These are phyloP conservation scores for Eupithecia inturbata DNA, from an alignment of 2,888 invertebrate genomes.

Conservation along the genomic window DNA sequence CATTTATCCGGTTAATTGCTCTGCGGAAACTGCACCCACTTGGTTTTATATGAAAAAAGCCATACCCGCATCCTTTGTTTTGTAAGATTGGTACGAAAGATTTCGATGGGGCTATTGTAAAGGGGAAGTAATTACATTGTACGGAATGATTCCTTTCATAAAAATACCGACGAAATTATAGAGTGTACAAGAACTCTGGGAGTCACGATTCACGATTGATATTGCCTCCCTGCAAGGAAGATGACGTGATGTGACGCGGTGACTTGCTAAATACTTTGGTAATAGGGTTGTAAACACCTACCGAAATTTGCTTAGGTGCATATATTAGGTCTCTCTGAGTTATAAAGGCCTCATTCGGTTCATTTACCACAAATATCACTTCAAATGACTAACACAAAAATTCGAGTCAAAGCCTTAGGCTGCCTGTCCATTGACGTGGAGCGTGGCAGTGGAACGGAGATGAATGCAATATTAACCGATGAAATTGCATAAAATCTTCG, in stretches of 20 bases:
- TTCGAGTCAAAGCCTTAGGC: not conserved
- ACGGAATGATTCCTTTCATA: not conserved
- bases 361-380: too few species aligned
- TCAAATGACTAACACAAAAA: not conserved
- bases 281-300: not conserved
- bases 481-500: too few species aligned
- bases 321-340: not conserved
- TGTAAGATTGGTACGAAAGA: conserved; percentile 6
- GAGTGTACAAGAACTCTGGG: not conserved
- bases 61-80: conserved; percentile 35
- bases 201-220: not conserved
- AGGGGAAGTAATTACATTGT: not conserved
- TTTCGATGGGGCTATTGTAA: conserved; percentile 5
- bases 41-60: conserved; percentile 45
- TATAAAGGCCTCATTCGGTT: not conserved
- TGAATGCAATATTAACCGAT: too few species aligned
- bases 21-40: conserved; percentile 52
- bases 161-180: not conserved
- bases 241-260: not conserved
- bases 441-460: too few species aligned
- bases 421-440: too few species aligned
- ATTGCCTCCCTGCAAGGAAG: not conserved
- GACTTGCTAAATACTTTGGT: not conserved
- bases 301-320: not conserved
- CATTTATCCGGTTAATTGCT: conserved; percentile 52